phyloP scores from a whole-genome alignment of 2,797 vertebrate species.

The Brotula barbata region DNA sequence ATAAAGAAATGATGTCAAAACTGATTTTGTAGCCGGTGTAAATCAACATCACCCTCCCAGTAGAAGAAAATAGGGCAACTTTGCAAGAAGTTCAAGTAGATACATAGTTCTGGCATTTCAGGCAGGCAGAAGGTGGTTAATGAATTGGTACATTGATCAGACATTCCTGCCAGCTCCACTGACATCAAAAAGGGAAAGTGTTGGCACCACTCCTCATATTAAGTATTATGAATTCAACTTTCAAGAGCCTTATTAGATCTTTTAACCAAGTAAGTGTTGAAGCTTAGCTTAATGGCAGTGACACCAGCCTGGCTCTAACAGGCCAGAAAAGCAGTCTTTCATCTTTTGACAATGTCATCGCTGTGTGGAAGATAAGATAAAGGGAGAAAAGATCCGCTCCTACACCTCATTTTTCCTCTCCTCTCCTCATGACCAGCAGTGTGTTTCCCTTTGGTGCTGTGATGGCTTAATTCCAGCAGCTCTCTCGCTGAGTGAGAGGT shows the following conservation, averaged over 20 bases:
- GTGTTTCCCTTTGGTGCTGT: slow-evolving; percentile 60
- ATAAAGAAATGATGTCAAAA: neutral
- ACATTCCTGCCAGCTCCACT: slow-evolving; percentile 55
- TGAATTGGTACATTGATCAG: slow-evolving; percentile 72
- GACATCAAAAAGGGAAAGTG: slow-evolving; percentile 69
- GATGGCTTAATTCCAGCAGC: slow-evolving; percentile 81
- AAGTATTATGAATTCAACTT: slow-evolving; percentile 69
- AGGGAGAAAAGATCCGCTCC: slow-evolving; percentile 11
- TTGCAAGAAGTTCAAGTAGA: slow-evolving; percentile 34
- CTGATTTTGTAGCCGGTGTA: slow-evolving; percentile 8
- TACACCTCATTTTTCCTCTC: slow-evolving; percentile 17
- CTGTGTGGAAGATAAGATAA: slow-evolving; percentile 50
- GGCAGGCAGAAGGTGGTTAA: slow-evolving; percentile 62
- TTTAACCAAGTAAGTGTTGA: slow-evolving; percentile 70
- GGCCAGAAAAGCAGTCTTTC: slow-evolving; percentile 56
- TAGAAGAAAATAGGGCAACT: slow-evolving; percentile 15
- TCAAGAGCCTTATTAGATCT: slow-evolving; percentile 69
- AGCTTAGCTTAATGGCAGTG: slow-evolving; percentile 55
- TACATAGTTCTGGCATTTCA: slow-evolving; percentile 48
- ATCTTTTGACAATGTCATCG: slow-evolving; percentile 68
- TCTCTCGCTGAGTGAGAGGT: slow-evolving; percentile 72
- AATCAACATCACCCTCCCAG: neutral
- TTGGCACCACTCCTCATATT: slow-evolving; percentile 63
- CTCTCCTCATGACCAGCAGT: slow-evolving; percentile 29
- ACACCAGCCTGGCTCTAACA: slow-evolving; percentile 51